phyloP scores from a whole-genome alignment of 2,888 invertebrate species.

The Trichopria drosophilae region DNA sequence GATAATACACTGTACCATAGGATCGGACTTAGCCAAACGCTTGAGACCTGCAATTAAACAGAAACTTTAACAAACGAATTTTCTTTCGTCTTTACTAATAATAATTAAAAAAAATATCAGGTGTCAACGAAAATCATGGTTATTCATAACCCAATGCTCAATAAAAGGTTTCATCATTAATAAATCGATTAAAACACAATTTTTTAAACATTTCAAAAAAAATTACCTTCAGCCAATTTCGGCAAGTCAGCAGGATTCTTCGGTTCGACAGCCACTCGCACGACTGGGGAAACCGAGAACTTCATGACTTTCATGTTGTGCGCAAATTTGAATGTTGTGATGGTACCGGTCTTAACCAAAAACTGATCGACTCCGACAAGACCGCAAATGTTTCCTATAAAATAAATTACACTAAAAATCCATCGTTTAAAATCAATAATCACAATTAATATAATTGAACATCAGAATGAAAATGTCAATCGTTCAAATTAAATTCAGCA shows the following conservation, averaged over 20 bases:
- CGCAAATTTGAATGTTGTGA: conserved; percentile 97
- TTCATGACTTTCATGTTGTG: conserved; percentile 99
- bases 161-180: conserved; percentile 47
- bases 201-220: conserved; percentile 1
- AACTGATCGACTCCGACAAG: conserved; percentile 99
- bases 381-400: conserved; percentile 93
- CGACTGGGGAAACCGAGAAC: conserved; percentile 99
- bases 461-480: conserved; percentile 11
- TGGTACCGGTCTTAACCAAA: conserved; percentile 98
- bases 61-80: conserved; percentile 14
- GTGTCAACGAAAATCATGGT: conserved; percentile 51
- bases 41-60: conserved; percentile 71
- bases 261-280: conserved; percentile 98
- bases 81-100: not conserved
- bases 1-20: conserved; percentile 99
- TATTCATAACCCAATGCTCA: conserved; percentile 57
- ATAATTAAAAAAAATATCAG: conserved; percentile 39
- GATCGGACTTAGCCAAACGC: conserved; percentile 99
- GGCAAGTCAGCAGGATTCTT: conserved; percentile 99
- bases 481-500: conserved; percentile 41
- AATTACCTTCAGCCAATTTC: conserved; percentile 86
- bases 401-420: conserved; percentile 8
- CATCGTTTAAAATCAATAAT: conserved; percentile 4
- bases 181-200: not conserved
- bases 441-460: conserved; percentile 16